Base-by-base conservation (phyloP, 2,888 invertebrate genomes). In the Erpobdella octoculata region DNA sequence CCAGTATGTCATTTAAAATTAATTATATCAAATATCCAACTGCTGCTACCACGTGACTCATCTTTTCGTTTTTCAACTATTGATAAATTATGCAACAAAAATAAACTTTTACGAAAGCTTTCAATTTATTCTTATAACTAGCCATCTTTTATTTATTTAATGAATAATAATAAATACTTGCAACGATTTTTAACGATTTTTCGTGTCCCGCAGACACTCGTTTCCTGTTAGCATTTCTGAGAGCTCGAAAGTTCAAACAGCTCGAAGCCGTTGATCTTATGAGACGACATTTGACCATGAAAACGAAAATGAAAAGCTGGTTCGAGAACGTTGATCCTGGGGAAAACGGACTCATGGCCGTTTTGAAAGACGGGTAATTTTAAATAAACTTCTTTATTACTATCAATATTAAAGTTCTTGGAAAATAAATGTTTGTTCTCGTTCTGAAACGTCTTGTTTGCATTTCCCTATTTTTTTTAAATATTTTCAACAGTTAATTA, bases 241-340 rank as follows among this genome's bases (percentile, higher is more conserved):
- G 78, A 28, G 74, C 75, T 4, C 72, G 75, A 48, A 78, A 78
- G 73, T 77, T 77, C 72, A 77, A 76, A 61, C 78, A 78, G 66
- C 71, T 76, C 48, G 74, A 70, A 18, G 76, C 77, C 0, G 64
- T 77, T 53, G 73, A 75, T 15, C 62, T 76, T 28, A 70, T 78
- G 53, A 74, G 72, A 28, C 75, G 76, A 61, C 76, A 74, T 31
- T 67, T 77, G 31, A 75, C 73, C 71, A 48, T 76, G 74, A 70
- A 69, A 28, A 70, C 74, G 46, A 48, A 70, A n/a, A 66, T 65
- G 48, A 70, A 66, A n/a, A 59, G 46, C 4, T 75, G 74, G 73
- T 73, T 73, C 53, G 65, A 70, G 1, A 41, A 75, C 58, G 66
- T 75, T 21, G 75, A 75, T 53, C 62, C 72, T 21, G 46, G 35